Evolutionary conservation across 2,888 invertebrate species (phyloP), one percentile per base, ranked within the genome.

Genomic region (Amphipyra berbera): DNA sequence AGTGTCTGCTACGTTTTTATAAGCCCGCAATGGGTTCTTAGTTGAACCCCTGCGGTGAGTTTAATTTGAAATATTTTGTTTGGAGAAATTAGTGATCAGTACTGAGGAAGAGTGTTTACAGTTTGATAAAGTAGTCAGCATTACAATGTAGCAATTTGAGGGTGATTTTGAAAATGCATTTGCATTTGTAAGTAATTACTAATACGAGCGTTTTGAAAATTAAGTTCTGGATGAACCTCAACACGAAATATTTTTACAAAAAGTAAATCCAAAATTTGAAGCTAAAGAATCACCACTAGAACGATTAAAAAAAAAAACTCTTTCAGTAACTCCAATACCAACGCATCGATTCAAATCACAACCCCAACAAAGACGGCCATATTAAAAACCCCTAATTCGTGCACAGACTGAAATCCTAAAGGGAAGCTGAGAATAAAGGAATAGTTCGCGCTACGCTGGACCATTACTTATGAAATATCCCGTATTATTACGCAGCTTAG

Each of bases 391-490:
- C 40, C 37, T 60, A 73, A 77, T 68, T 70, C 59, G 47, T 58
- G 48, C 64, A 44, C 59, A 56, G 46, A 56, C 59, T 58, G 49
- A 53, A 66, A 58, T 73, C 53, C 60, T 44, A 53, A 63, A 33
- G 42, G 50, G 40, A 62, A 45, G 40, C 48, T 7, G 27, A 41
- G 65, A 72, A 70, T 72, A 78, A 62, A 62, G 57, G 66, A 73
- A 74, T 65, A 70, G 78, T 75, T 75, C 53, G 40, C 61, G 45
- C 49, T 57, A 63, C 47, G 61, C 60, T 65, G 62, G 69, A 65
- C 71, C 69, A 79, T 79, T 71, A 73, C 69, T 77, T 83, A 80
- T 82, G 71, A 71, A 81, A 84, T 82, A 82, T 78, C 78, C 78
- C 68, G 64, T 74, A 77, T 79, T 76, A 76, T 78, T 79, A 75